These are phyloP conservation scores for Pipistrellus pygmaeus DNA, from an alignment of 2,797 vertebrate species.

Conservation along the genomic window DNA sequence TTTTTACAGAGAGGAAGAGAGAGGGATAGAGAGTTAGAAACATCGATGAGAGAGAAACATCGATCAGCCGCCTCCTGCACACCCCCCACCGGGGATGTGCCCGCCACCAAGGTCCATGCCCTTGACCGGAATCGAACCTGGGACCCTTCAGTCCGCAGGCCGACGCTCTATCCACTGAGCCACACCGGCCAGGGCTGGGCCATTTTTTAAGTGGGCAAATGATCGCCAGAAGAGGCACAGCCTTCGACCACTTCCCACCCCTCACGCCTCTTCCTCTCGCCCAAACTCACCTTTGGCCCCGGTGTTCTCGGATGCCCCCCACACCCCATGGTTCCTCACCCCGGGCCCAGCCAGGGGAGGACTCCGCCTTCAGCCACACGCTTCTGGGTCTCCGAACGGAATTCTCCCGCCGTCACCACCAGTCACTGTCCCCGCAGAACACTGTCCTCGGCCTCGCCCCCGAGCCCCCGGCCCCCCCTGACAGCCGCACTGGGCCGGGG, in stretches of 20 bases:
- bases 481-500: too few species aligned
- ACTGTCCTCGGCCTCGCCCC: neutral
- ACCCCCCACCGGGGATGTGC: too few species aligned
- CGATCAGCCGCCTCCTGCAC: too few species aligned
- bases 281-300: neutral
- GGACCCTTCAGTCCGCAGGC: too few species aligned
- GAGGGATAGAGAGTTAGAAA: too few species aligned
- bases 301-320: neutral
- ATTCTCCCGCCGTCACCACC: neutral
- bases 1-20: too few species aligned
- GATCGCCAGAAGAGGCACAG: neutral
- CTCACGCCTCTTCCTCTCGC: neutral
- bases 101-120: too few species aligned
- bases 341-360: neutral
- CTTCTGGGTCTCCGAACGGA: neutral
- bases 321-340: too few species aligned
- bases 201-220: neutral
- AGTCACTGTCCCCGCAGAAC: neutral
- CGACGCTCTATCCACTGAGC: too few species aligned
- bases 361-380: neutral
- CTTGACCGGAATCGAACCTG: too few species aligned
- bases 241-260: fast-evolving
- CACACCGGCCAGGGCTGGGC: too few species aligned
- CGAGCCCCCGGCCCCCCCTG: neutral
- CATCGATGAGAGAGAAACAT: too few species aligned